Percentiles rank a stretch among this genome's conserved stretches.
Evolutionary conservation across 2,113 vertebrate genomes (phyloP).

Genomic region (Corythoichthys intestinalis): DNA sequence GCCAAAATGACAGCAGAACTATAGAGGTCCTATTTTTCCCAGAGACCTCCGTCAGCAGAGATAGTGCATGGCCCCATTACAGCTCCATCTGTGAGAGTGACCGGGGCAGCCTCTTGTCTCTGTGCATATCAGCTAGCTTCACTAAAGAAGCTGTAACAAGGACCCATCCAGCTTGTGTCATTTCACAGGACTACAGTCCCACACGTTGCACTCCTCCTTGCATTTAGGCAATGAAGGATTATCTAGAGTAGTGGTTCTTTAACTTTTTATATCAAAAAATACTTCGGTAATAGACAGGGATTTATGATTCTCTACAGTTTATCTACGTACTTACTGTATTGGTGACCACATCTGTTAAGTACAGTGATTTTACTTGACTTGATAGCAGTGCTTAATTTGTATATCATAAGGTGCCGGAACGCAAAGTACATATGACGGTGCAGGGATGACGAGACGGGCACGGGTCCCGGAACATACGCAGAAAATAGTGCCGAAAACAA

Average conservation of each 20-base stretch:
- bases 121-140: conserved; percentile 29
- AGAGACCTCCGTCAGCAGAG: conserved; percentile 29
- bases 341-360: too few species aligned
- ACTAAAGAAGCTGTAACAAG: conserved; percentile 33
- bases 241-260: conserved; percentile 23
- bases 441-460: too few species aligned
- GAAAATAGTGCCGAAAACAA: too few species aligned
- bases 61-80: conserved; percentile 48
- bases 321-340: too few species aligned
- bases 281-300: background rate
- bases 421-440: too few species aligned
- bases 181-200: conserved; percentile 29
- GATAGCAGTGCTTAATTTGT: too few species aligned
- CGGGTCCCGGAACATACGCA: too few species aligned
- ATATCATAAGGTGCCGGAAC: too few species aligned
- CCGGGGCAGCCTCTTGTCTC: conserved; percentile 43
- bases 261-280: background rate
- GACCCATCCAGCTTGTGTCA: conserved; percentile 22
- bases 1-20: conserved; percentile 34
- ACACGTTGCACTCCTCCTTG: conserved; percentile 5
- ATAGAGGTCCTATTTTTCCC: conserved; percentile 23
- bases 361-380: too few species aligned
- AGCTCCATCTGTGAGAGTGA: conserved; percentile 38
- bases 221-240: conserved; percentile 28
- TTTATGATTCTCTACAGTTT: too few species aligned